Conservation (phyloP, 92 coral and sea anemone genomes). For the Siderastrea siderea region DNA sequence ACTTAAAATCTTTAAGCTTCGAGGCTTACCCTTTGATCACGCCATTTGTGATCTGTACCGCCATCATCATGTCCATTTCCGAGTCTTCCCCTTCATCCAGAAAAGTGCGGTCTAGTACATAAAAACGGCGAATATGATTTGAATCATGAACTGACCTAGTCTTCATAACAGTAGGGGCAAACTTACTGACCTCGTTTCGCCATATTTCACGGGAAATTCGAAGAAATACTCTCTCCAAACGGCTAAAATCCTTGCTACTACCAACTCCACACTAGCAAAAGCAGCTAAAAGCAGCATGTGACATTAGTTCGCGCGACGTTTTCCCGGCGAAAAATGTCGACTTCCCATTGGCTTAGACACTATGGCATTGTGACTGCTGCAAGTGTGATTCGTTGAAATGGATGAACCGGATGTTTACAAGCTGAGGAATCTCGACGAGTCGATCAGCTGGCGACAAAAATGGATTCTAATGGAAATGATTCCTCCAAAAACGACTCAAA, state of each 20-base stretch:
- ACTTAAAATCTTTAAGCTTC: background rate
- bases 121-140: background rate
- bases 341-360: background rate
- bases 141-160: too few species aligned
- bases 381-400: background rate
- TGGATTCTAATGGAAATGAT: too few species aligned
- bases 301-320: background rate
- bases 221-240: background rate
- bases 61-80: background rate
- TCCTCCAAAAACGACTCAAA: background rate
- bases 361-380: background rate
- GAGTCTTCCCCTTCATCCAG: background rate
- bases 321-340: background rate
- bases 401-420: background rate
- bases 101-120: background rate
- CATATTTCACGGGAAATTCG: background rate
- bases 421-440: background rate
- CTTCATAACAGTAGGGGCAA: background rate
- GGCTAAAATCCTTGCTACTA: too few species aligned
- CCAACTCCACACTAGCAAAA: too few species aligned
- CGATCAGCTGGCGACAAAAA: too few species aligned
- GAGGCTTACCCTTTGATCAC: slow-evolving; percentile 1
- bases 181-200: background rate
- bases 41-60: background rate
- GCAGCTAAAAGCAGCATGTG: too few species aligned